Base-by-base conservation (phyloP, 2,797 vertebrate genomes). In the Acanthornis magna region DNA sequence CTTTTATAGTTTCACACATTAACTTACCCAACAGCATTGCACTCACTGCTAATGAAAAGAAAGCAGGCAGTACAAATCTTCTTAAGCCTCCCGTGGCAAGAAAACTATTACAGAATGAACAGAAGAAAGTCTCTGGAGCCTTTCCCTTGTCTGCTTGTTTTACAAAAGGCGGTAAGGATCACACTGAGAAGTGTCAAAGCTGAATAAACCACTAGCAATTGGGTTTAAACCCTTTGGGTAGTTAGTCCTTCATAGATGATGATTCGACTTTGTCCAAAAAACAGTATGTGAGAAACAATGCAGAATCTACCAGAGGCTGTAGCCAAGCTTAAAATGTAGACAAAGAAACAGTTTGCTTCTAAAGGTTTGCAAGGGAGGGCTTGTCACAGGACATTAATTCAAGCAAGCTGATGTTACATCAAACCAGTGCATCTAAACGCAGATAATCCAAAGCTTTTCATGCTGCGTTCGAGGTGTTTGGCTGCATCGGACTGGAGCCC, bases 51-150 rank as follows among this genome's bases (percentile, higher is more conserved):
- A 97, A 97, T 96, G 96, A 97, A 98, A 98, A 97, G 97, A 96
- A 94, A 97, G 89, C 95, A 97, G 90, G 91, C 91, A 97, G 88
- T 96, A 97, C 97, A 98, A 97, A 98, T 98, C 97, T 97, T 97
- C 96, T 97, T 92, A 97, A 97, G 92, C 95, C 97, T 98, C 97
- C 95, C 2, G 96, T 97, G 97, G 96, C 94, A 98, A 97, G 96
- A 96, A 98, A 97, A 97, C 97, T 98, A 97, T 97, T 97, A 98
- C 57, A 97, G 92, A 97, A 98, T 97, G 97, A 98, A 98, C 95
- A 97, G 97, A 95, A 97, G 91, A 89, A 91, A 93, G 89, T 97
- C 97, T 98, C 97, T 92, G 95, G 93, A 98, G 98, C 78, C 92
- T 96, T 97, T 68, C 58, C 68, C 76, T 92, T 97, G 91, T 92